Evolutionary conservation across 2,797 vertebrate species (phyloP).

Genomic region (Acipenser oxyrinchus): DNA sequence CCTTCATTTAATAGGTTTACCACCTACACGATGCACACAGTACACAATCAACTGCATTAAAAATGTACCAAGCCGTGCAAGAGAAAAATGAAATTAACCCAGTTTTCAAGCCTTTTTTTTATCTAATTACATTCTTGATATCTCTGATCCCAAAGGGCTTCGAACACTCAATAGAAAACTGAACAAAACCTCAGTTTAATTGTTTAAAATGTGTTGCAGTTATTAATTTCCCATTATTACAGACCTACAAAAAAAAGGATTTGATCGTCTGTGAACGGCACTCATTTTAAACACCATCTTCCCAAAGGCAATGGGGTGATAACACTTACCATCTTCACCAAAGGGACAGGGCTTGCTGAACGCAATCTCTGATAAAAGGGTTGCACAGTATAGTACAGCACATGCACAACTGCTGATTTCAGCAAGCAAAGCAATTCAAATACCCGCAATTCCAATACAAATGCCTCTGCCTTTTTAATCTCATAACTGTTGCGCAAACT

Average conservation of each 20-base stretch:
- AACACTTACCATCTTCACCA: neutral
- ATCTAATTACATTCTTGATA: conserved; percentile 2
- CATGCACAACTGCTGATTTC: neutral
- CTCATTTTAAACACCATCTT: neutral
- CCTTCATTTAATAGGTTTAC: too few species aligned
- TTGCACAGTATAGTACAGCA: neutral
- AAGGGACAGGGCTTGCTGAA: neutral
- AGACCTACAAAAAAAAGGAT: neutral
- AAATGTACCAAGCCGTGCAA: neutral
- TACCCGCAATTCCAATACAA: neutral
- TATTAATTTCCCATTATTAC: neutral
- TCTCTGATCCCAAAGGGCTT: neutral
- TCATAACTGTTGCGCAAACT: too few species aligned
- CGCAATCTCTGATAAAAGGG: neutral
- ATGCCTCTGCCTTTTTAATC: neutral
- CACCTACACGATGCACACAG: too few species aligned
- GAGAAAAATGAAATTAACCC: conserved; percentile 2
- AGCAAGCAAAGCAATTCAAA: neutral
- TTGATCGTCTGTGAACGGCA: neutral
- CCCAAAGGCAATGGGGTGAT: neutral
- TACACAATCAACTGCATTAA: too few species aligned
- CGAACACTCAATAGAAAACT: neutral
- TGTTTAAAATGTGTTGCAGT: neutral
- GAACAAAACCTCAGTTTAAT: neutral
- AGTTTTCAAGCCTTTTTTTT: conserved; percentile 2